Conservation (phyloP, 2,113 vertebrate species). For the Agapornis roseicollis region DNA sequence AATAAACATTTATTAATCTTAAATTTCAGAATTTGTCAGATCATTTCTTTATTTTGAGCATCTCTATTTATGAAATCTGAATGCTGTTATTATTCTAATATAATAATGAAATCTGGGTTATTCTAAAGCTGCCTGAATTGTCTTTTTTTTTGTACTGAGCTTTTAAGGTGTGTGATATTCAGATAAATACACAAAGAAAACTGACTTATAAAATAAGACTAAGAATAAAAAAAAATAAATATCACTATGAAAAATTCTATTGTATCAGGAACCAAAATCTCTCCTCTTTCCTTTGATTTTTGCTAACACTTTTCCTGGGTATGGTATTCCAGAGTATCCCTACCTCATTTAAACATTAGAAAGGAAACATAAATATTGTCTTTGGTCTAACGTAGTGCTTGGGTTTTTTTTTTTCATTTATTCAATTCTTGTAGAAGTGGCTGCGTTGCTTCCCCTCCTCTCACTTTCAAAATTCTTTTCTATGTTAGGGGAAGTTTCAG, state of each 20-base stretch:
- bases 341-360: background rate
- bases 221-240: background rate
- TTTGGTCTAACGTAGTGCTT: background rate
- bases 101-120: background rate
- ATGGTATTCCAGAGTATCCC: background rate
- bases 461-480: background rate
- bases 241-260: background rate
- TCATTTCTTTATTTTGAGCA: background rate
- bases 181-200: background rate
- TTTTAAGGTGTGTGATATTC: background rate
- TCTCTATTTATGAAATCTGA: background rate
- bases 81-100: background rate
- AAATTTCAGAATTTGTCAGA: background rate
- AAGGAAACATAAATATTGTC: background rate
- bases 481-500: background rate
- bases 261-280: background rate
- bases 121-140: background rate
- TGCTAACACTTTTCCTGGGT: rapidly evolving
- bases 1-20: background rate
- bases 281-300: background rate
- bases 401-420: background rate
- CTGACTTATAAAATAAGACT: background rate
- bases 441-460: background rate
- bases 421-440: background rate
- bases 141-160: background rate